phyloP scores from a whole-genome alignment of 2,797 vertebrate species.

The Numenius phaeopus region DNA sequence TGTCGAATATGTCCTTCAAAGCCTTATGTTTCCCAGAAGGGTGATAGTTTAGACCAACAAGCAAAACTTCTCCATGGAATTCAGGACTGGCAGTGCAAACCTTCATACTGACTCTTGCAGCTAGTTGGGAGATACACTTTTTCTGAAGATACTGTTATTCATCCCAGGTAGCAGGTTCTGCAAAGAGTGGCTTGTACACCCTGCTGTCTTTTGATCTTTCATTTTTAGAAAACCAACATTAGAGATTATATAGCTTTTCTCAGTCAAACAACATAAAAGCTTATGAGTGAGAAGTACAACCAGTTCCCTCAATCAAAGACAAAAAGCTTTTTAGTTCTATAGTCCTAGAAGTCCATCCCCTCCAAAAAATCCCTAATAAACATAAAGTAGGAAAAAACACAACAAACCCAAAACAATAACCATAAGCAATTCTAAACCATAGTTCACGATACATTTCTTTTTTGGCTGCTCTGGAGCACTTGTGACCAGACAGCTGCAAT shows the following conservation, averaged over 20 bases:
- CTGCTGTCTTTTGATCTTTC: neutral
- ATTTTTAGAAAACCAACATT: neutral
- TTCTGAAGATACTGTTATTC: neutral
- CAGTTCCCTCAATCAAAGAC: neutral
- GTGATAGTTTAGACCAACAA: neutral
- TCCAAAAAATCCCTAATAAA: neutral
- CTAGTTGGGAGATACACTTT: neutral
- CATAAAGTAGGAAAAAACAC: fast-evolving
- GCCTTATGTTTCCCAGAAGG: neutral
- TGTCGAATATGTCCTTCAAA: neutral
- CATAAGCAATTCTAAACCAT: neutral
- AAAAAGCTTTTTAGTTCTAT: neutral
- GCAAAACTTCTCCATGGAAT: neutral
- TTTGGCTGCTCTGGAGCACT: neutral
- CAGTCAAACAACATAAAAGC: neutral
- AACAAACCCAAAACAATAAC: neutral
- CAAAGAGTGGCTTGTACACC: neutral
- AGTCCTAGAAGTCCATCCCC: neutral
- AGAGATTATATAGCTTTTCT: neutral
- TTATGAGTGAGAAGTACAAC: neutral
- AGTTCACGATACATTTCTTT: neutral
- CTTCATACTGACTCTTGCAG: neutral
- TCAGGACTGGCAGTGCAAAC: neutral
- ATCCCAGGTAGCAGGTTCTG: neutral
- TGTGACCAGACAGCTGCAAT: neutral